Conservation (phyloP, 2,113 vertebrate genomes). For the Menidia beryllina region DNA sequence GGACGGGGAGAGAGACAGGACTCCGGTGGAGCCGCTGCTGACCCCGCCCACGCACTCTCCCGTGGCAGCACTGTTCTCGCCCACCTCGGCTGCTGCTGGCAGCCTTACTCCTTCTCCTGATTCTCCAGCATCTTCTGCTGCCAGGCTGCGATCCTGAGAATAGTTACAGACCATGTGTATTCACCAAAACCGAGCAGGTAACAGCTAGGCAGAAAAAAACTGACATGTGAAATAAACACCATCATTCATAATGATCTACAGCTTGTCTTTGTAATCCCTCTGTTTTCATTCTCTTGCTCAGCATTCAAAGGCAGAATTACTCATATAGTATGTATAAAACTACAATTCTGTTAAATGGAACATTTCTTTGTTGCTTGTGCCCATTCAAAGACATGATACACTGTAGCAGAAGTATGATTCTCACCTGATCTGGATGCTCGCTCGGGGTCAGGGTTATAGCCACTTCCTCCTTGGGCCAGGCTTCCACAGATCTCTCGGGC, state of each 20-base stretch:
- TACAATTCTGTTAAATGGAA: no score
- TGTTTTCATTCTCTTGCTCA: no score
- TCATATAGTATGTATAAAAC: no score
- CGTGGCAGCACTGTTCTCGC: conserved; percentile 35
- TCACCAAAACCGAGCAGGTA: background rate
- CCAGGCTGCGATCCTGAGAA: conserved; percentile 63
- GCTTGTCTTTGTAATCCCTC: no score
- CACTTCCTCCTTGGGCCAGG: conserved; percentile 66
- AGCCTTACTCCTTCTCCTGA: conserved; percentile 52
- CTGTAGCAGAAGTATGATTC: background rate
- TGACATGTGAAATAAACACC: no score
- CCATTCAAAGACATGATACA: background rate
- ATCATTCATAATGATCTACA: no score
- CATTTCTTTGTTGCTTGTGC: background rate
- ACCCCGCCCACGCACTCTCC: conserved; percentile 57
- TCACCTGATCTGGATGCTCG: conserved; percentile 77
- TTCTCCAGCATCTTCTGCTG: conserved; percentile 64
- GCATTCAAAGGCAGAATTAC: no score
- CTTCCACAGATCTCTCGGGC: conserved; percentile 47
- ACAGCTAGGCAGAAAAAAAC: no score
- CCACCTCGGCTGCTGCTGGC: conserved; percentile 26
- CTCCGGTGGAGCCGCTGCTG: conserved; percentile 69
- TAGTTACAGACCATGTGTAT: conserved; percentile 1
- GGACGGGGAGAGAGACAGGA: conserved; percentile 80
- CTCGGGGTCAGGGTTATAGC: conserved; percentile 72